These are phyloP conservation scores for Apeltes quadracus DNA, from an alignment of 2,113 vertebrate genomes.

Conservation along the genomic window DNA sequence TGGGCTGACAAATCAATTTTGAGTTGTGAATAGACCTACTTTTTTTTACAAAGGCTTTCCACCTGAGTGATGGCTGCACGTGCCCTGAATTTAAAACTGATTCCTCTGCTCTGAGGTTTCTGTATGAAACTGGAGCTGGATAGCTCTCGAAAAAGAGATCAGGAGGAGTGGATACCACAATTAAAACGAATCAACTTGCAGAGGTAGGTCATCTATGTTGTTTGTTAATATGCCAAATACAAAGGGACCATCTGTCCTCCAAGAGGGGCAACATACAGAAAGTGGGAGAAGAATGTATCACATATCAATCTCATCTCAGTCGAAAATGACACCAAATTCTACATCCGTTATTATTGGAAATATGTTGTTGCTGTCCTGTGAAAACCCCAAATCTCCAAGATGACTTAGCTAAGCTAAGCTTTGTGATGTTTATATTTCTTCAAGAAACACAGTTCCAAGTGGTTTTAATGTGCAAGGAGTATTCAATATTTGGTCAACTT, in stretches of 20 bases:
- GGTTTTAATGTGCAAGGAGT: too few species aligned
- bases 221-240: conserved; percentile 4
- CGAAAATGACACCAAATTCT: too few species aligned
- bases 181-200: conserved; percentile 20
- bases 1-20: conserved; percentile 25
- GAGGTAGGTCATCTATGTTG: conserved; percentile 49
- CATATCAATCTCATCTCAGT: background rate
- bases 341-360: background rate
- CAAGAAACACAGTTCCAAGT: background rate
- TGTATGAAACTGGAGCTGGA: conserved; percentile 28
- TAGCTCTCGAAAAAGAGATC: conserved; percentile 52
- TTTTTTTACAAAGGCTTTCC: conserved; percentile 31
- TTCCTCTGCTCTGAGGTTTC: conserved; percentile 35
- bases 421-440: background rate
- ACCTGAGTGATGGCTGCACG: conserved; percentile 48
- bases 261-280: background rate
- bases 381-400: background rate
- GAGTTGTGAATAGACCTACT: conserved; percentile 41
- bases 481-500: too few species aligned
- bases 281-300: background rate
- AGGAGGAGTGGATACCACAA: conserved; percentile 21
- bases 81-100: conserved; percentile 58
- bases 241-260: background rate
- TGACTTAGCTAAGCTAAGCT: background rate
- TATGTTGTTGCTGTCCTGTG: background rate